Evolutionary conservation across 2,888 invertebrate species (phyloP).

Genomic region (Terebella lapidaria): DNA sequence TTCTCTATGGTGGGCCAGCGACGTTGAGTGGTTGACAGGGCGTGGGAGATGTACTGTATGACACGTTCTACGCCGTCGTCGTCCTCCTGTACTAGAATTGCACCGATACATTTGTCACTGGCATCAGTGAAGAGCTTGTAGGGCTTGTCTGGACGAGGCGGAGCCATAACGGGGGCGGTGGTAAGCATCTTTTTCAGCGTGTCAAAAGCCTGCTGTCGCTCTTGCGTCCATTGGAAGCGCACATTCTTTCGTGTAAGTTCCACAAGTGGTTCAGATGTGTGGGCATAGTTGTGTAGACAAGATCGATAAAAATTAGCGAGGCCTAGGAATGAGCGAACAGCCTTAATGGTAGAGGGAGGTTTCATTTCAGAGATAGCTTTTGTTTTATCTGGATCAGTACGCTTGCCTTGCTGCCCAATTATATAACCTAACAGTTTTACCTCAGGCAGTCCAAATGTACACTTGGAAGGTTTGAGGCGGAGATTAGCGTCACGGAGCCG

Average conservation of each 20-base stretch:
- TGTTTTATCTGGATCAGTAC: background rate
- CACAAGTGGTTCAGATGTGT: slow-evolving; percentile 1
- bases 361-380: background rate
- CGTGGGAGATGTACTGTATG: slow-evolving; percentile 2
- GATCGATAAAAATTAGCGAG: no score
- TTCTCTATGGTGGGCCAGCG: background rate
- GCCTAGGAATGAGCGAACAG: background rate
- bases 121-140: slow-evolving; percentile 1
- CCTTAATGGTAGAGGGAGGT: background rate
- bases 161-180: background rate
- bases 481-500: background rate
- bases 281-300: no score
- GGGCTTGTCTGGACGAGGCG: background rate
- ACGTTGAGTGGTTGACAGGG: background rate
- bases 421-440: background rate
- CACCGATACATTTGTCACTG: no score
- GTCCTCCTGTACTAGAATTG: background rate
- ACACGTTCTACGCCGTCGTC: background rate
- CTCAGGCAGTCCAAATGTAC: background rate
- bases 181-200: background rate
- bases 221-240: background rate
- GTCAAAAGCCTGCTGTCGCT: background rate
- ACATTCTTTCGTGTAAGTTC: background rate
- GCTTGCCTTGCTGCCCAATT: background rate
- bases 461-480: background rate